phyloP scores from a whole-genome alignment of 2,113 vertebrate species.

The Phyllostomus discolor region DNA sequence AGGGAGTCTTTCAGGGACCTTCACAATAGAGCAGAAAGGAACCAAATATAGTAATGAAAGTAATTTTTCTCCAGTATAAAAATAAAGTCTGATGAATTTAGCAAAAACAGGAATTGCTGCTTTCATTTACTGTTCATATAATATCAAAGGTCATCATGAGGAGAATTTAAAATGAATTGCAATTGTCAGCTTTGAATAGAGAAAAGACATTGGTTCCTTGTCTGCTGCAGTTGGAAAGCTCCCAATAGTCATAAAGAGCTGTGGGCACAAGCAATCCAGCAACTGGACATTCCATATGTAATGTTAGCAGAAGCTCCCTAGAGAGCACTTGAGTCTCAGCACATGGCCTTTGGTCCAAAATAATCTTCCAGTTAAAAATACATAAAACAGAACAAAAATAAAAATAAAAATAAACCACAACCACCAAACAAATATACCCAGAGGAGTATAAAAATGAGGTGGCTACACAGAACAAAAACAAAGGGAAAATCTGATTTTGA shows the following conservation, averaged over 20 bases:
- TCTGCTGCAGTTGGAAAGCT: not conserved
- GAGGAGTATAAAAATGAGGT: not conserved
- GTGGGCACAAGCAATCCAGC: not conserved
- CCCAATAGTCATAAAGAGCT: not conserved
- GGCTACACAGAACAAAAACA: not conserved
- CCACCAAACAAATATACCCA: not conserved
- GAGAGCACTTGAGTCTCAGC: not conserved
- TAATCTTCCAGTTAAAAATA: slow-evolving; percentile 13
- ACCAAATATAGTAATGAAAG: not conserved
- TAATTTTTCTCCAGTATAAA: not conserved
- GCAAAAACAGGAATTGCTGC: not conserved
- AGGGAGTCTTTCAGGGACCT: not conserved
- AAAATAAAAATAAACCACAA: not conserved
- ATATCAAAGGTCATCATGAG: not conserved
- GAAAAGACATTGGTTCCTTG: not conserved
- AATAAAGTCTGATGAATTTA: slow-evolving; percentile 11
- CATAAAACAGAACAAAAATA: not conserved
- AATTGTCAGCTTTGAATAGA: not conserved
- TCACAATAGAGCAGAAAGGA: not conserved
- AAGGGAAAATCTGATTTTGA: not conserved
- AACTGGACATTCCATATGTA: not conserved
- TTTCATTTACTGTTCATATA: not conserved
- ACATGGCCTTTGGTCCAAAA: not conserved
- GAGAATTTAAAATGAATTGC: not conserved
- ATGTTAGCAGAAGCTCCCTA: not conserved